phyloP scores from a whole-genome alignment of 2,113 vertebrate genomes.

The Oryzias woworae region DNA sequence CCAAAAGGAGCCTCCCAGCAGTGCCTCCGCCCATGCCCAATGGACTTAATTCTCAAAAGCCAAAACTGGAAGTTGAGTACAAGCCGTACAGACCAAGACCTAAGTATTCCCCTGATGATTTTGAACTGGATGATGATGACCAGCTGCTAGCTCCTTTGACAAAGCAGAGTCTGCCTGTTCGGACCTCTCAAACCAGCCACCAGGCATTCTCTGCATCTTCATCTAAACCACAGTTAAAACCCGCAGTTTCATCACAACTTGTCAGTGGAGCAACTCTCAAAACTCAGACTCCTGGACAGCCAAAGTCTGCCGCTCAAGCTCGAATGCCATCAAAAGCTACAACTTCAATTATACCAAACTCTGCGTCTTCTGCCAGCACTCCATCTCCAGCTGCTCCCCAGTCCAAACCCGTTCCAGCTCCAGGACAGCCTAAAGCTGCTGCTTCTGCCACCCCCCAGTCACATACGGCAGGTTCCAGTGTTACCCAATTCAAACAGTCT shows the following conservation, averaged over 20 bases:
- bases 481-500: slow-evolving; percentile 18
- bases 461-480: not conserved
- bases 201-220: slow-evolving; percentile 23
- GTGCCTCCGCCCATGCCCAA: slow-evolving; percentile 79
- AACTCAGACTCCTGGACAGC: slow-evolving; percentile 48
- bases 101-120: slow-evolving; percentile 79
- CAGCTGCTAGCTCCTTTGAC: slow-evolving; percentile 41
- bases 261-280: slow-evolving; percentile 37
- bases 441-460: slow-evolving; percentile 19
- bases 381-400: not conserved
- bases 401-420: slow-evolving; percentile 15
- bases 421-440: slow-evolving; percentile 21
- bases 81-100: slow-evolving; percentile 78
- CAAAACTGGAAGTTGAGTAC: slow-evolving; percentile 70
- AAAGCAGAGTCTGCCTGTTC: slow-evolving; percentile 17
- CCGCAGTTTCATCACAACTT: slow-evolving; percentile 23
- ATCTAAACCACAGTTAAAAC: slow-evolving; percentile 19
- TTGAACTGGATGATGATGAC: slow-evolving; percentile 79
- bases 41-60: slow-evolving; percentile 67
- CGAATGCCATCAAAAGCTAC: slow-evolving; percentile 19
- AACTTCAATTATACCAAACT: slow-evolving; percentile 24
- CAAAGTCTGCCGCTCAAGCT: slow-evolving; percentile 19
- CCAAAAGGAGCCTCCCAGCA: slow-evolving; percentile 69
- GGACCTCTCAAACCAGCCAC: not conserved
- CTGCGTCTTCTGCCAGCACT: not conserved